A percentile compares a stretch with the other conserved stretches of the same genome.
Conservation (phyloP, 2,888 invertebrate genomes). For the Cephus pulcher region DNA sequence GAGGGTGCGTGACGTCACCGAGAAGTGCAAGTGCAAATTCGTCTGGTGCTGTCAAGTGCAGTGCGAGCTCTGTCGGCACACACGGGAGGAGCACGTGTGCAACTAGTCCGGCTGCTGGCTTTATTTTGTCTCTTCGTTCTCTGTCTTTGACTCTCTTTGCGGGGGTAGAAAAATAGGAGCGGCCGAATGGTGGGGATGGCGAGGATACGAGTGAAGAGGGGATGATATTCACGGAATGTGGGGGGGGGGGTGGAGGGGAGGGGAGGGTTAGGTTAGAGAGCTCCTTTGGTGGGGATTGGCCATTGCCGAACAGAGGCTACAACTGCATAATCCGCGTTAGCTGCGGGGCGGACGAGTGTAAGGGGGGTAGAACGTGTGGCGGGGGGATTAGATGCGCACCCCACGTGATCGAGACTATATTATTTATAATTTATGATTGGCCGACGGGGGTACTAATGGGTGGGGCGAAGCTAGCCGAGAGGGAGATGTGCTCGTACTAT, state of each 20-base stretch:
- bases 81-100: slow-evolving; percentile 87
- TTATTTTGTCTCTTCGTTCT: not conserved
- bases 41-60: slow-evolving; percentile 93
- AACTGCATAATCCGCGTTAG: not conserved
- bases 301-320: slow-evolving; percentile 2
- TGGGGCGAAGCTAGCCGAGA: not conserved
- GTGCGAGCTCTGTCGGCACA: slow-evolving; percentile 84
- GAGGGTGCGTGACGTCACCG: slow-evolving; percentile 82
- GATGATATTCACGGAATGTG: not conserved
- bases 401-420: slow-evolving; percentile 17
- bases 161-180: not conserved
- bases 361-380: not conserved
- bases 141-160: not conserved
- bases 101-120: slow-evolving; percentile 70
- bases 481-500: not conserved
- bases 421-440: slow-evolving; percentile 40
- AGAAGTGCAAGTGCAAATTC: slow-evolving; percentile 90
- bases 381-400: not conserved
- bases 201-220: not conserved
- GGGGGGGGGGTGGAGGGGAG: fast-evolving
- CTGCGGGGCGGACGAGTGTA: not conserved
- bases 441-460: slow-evolving; percentile 16
- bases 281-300: not conserved
- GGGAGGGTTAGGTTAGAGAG: not conserved
- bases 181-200: not conserved